These are phyloP conservation scores for Hyposoter dolosus DNA, from an alignment of 2,888 invertebrate species.

Conservation along the genomic window DNA sequence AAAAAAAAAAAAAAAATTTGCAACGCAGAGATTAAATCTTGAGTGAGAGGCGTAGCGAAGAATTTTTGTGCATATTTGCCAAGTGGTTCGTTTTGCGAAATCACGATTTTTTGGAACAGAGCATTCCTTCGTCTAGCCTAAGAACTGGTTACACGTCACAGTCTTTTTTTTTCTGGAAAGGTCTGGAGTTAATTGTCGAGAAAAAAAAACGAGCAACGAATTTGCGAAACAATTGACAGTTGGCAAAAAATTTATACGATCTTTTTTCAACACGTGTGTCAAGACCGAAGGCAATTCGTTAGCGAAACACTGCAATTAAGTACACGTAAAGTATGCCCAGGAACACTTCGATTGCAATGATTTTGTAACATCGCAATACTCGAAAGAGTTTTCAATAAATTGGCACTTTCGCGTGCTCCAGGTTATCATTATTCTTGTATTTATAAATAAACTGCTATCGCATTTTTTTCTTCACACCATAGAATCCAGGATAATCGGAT, in stretches of 20 bases:
- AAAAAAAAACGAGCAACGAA: neutral
- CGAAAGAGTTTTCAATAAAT: conserved; percentile 35
- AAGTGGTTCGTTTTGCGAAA: neutral
- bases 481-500: conserved; percentile 70
- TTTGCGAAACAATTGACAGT: neutral
- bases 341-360: neutral
- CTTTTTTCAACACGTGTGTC: neutral
- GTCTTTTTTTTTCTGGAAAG: neutral
- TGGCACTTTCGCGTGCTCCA: neutral
- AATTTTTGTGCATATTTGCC: neutral
- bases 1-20: neutral
- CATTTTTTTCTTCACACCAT: conserved; percentile 39
- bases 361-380: conserved; percentile 29
- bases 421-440: neutral
- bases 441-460: neutral
- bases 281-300: neutral
- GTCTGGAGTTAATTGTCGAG: neutral
- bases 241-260: neutral
- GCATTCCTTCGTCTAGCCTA: neutral
- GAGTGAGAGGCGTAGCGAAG: neutral
- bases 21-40: neutral
- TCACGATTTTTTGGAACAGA: neutral
- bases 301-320: conserved; percentile 2
- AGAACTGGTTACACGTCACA: neutral
- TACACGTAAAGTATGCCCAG: neutral